Conservation (phyloP, 92 coral and sea anemone species). For the Siderastrea radians region DNA sequence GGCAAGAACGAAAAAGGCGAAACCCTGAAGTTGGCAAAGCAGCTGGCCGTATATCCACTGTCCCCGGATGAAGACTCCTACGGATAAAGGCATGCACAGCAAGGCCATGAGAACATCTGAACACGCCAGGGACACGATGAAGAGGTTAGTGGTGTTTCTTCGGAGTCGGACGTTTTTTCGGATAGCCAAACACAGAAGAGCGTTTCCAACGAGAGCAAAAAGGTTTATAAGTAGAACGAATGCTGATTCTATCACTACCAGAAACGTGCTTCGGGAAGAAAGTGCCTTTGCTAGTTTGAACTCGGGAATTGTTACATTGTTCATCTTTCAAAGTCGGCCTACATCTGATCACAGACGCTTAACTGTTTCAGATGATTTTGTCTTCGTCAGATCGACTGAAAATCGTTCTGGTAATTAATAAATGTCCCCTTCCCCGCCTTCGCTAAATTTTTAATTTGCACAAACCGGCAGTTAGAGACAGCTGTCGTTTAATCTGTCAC, state of each 20-base stretch:
- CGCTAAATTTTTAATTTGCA: too few species aligned
- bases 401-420: too few species aligned
- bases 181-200: conserved; percentile 65
- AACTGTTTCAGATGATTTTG: not conserved
- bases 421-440: too few species aligned
- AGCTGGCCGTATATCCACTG: conserved; percentile 60
- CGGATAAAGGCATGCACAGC: conserved; percentile 78
- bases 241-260: conserved; percentile 49
- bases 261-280: conserved; percentile 16
- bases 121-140: conserved; percentile 68
- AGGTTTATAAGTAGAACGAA: conserved; percentile 50
- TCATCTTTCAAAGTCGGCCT: not conserved
- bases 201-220: conserved; percentile 69
- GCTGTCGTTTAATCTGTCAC: too few species aligned
- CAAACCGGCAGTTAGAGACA: too few species aligned
- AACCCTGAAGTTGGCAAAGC: conserved; percentile 78
- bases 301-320: not conserved
- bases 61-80: conserved; percentile 67
- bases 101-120: conserved; percentile 77
- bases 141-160: conserved; percentile 67
- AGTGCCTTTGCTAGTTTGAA: conserved; percentile 6
- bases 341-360: not conserved
- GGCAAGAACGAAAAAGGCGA: conserved; percentile 62
- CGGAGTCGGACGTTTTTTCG: conserved; percentile 65
- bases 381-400: not conserved